Conservation (phyloP, 2,797 vertebrate species). For the Phrynocephalus guinanensis region DNA sequence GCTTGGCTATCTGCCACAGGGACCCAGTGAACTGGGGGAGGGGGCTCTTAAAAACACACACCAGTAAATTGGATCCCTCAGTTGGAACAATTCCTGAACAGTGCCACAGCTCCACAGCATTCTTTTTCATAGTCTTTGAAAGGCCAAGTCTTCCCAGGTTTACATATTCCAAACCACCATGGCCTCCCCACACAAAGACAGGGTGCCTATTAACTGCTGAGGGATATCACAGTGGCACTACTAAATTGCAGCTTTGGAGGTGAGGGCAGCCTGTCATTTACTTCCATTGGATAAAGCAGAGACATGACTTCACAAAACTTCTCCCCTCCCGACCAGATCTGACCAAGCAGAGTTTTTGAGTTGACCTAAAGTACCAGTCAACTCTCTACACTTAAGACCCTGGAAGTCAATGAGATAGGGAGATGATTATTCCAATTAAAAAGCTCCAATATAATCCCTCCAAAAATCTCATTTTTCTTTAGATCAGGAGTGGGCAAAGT, state of each 20-base stretch:
- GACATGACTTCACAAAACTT: slow-evolving; percentile 38
- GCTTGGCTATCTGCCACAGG: background rate
- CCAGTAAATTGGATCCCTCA: background rate
- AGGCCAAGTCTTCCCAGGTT: slow-evolving; percentile 54
- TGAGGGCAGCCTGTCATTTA: slow-evolving; percentile 47
- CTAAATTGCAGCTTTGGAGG: slow-evolving; percentile 58
- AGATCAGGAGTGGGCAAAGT: background rate
- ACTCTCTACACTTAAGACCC: background rate
- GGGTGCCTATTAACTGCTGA: slow-evolving; percentile 65
- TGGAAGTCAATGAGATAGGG: background rate
- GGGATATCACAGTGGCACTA: slow-evolving; percentile 41
- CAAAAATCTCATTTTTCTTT: background rate
- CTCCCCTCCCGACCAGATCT: slow-evolving; percentile 32
- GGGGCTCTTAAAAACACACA: background rate
- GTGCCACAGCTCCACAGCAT: background rate
- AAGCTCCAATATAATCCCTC: background rate
- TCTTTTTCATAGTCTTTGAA: slow-evolving; percentile 61
- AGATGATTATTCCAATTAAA: slow-evolving; percentile 24
- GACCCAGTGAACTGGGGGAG: background rate
- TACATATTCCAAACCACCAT: slow-evolving; percentile 47
- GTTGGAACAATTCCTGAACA: slow-evolving; percentile 52
- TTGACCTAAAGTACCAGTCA: background rate
- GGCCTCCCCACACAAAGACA: slow-evolving; percentile 54
- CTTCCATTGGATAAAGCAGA: slow-evolving; percentile 35
- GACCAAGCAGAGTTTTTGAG: slow-evolving; percentile 10